A percentile compares a stretch with the other conserved stretches of the same genome.
Conservation (phyloP, 2,113 vertebrate genomes). For the Cheilinus undulatus region DNA sequence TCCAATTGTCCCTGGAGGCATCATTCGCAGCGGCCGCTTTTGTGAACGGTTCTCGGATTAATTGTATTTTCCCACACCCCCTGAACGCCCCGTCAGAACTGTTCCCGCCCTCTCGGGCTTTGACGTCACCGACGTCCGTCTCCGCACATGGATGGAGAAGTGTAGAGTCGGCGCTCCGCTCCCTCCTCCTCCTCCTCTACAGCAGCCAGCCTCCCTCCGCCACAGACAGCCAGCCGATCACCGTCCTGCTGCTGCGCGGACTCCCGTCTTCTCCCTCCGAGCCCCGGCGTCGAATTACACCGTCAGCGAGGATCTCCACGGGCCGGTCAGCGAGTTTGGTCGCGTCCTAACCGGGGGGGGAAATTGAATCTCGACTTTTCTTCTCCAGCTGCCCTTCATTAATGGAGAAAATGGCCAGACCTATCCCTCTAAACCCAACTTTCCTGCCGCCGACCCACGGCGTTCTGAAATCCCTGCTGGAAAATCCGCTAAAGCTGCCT, state of each 20-base stretch:
- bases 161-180: slow-evolving; percentile 15
- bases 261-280: slow-evolving; percentile 22
- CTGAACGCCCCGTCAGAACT: background rate
- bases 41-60: too few species aligned
- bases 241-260: slow-evolving; percentile 54
- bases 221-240: slow-evolving; percentile 46
- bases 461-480: slow-evolving; percentile 96
- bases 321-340: slow-evolving; percentile 13
- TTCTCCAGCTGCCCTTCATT: slow-evolving; percentile 49
- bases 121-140: slow-evolving; percentile 81
- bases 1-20: slow-evolving; percentile 11
- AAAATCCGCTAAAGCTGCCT: slow-evolving; percentile 96
- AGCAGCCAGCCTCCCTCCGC: slow-evolving; percentile 34
- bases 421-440: slow-evolving; percentile 88
- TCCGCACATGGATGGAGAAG: slow-evolving; percentile 84
- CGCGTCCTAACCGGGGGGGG: slow-evolving; percentile 5
- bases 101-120: slow-evolving; percentile 29
- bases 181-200: slow-evolving; percentile 73
- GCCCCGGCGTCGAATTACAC: slow-evolving; percentile 3
- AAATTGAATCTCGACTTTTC: slow-evolving; percentile 16
- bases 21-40: too few species aligned
- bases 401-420: slow-evolving; percentile 94
- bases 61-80: background rate
- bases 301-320: slow-evolving; percentile 30
- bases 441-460: slow-evolving; percentile 95